Evolutionary conservation across 2,888 invertebrate genomes (phyloP).

Genomic region (Drosophila lutescens): DNA sequence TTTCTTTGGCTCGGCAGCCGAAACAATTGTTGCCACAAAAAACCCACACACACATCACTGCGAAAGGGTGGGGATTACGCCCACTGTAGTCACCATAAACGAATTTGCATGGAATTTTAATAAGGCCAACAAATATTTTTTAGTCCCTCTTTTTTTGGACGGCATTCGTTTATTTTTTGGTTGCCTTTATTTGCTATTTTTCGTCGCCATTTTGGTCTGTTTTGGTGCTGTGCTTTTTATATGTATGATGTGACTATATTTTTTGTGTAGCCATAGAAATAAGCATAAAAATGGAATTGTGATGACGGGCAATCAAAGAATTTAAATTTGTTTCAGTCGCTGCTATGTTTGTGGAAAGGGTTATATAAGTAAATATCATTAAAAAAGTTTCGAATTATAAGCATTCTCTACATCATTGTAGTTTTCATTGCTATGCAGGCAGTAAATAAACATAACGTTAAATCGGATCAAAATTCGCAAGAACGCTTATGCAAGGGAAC

Average conservation of each 20-base stretch:
- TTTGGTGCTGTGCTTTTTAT: slow-evolving; percentile 8
- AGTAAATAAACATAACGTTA: slow-evolving; percentile 13
- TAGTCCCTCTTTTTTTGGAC: slow-evolving; percentile 10
- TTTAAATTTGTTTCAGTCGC: slow-evolving; percentile 7
- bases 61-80: slow-evolving; percentile 27
- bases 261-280: slow-evolving; percentile 8
- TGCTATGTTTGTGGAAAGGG: too few relatives aligned
- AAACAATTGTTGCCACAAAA: slow-evolving; percentile 73
- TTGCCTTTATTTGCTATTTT: slow-evolving; percentile 20
- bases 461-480: slow-evolving; percentile 9
- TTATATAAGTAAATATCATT: background rate
- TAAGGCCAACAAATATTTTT: slow-evolving; percentile 60
- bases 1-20: slow-evolving; percentile 46
- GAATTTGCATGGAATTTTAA: slow-evolving; percentile 78
- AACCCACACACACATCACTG: slow-evolving; percentile 32
- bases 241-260: slow-evolving; percentile 19
- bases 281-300: slow-evolving; percentile 29
- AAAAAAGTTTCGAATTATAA: background rate
- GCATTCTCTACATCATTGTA: slow-evolving; percentile 5
- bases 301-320: slow-evolving; percentile 33
- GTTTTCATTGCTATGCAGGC: background rate
- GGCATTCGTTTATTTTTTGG: slow-evolving; percentile 12
- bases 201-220: slow-evolving; percentile 48
- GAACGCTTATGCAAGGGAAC: slow-evolving; percentile 21
- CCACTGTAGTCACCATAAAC: slow-evolving; percentile 65